phyloP scores from a whole-genome alignment of 2,113 vertebrate genomes.

The Platysteira castanea region DNA sequence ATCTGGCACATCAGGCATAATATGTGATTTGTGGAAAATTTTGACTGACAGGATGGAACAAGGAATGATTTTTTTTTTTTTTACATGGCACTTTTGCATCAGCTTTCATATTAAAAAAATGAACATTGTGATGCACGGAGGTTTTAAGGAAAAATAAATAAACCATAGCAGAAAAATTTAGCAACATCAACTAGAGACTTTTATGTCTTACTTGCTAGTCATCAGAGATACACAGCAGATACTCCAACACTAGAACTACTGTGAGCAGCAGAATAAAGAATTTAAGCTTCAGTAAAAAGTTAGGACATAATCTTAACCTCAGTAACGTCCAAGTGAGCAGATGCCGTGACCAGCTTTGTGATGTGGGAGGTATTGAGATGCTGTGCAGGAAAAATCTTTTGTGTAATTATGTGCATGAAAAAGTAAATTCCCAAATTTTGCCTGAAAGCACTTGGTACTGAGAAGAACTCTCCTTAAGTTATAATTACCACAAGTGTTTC shows the following conservation, averaged over 20 bases:
- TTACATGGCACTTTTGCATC: fast-evolving
- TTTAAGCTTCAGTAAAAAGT: neutral
- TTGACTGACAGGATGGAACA: neutral
- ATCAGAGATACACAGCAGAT: neutral
- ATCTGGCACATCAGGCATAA: neutral
- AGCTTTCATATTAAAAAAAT: neutral
- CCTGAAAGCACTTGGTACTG: neutral
- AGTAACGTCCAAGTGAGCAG: neutral
- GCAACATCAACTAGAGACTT: neutral
- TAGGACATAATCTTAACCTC: neutral
- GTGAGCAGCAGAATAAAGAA: neutral
- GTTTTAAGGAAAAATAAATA: neutral
- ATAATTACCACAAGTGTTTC: neutral
- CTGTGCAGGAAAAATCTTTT: neutral
- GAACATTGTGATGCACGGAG: neutral
- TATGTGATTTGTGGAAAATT: neutral
- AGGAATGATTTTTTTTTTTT: neutral
- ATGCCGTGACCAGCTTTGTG: neutral
- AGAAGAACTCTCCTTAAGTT: neutral
- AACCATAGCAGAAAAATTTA: neutral
- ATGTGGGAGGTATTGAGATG: neutral
- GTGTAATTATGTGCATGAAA: neutral
- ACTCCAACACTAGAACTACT: neutral
- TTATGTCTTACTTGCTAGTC: neutral
- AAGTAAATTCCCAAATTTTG: neutral